Evolutionary conservation across 2,888 invertebrate species (phyloP).

Genomic region (Chymomyza amoena): DNA sequence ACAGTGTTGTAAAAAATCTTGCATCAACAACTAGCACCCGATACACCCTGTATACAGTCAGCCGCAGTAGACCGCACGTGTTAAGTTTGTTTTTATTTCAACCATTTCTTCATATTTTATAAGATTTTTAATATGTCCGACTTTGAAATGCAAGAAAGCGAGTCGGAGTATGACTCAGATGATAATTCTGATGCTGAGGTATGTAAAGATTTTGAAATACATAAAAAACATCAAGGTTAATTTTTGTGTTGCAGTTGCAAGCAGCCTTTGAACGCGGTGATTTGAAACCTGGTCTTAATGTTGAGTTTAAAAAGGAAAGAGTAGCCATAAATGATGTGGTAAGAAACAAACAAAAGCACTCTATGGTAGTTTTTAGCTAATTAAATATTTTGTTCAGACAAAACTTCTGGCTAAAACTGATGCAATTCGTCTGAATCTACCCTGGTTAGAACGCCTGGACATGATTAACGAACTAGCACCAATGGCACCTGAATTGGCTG

Average conservation of each 20-base stretch:
- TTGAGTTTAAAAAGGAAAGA: slow-evolving; percentile 82
- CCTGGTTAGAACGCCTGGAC: slow-evolving; percentile 93
- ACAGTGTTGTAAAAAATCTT: not conserved
- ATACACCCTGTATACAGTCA: not conserved
- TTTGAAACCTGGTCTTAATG: slow-evolving; percentile 91
- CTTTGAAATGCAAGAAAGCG: slow-evolving; percentile 64
- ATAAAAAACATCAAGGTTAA: not conserved
- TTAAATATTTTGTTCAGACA: slow-evolving; percentile 48
- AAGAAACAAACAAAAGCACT: slow-evolving; percentile 73
- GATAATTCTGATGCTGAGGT: slow-evolving; percentile 77
- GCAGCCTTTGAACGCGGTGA: slow-evolving; percentile 92
- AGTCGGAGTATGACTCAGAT: slow-evolving; percentile 71
- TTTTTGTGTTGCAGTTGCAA: slow-evolving; percentile 84
- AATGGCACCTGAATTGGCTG: slow-evolving; percentile 89
- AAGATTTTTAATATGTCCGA: slow-evolving; percentile 52
- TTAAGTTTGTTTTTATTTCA: slow-evolving; percentile 55
- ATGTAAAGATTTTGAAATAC: slow-evolving; percentile 14
- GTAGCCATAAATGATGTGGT: slow-evolving; percentile 86
- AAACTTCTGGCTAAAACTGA: slow-evolving; percentile 84
- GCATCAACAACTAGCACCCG: not conserved
- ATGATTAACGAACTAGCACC: slow-evolving; percentile 88
- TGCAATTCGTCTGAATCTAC: slow-evolving; percentile 85
- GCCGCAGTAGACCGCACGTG: slow-evolving; percentile 47
- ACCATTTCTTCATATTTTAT: slow-evolving; percentile 4
- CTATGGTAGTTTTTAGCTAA: not conserved